Base-by-base conservation (phyloP, 2,888 invertebrate species). In the Acanthosepion lycidas region DNA sequence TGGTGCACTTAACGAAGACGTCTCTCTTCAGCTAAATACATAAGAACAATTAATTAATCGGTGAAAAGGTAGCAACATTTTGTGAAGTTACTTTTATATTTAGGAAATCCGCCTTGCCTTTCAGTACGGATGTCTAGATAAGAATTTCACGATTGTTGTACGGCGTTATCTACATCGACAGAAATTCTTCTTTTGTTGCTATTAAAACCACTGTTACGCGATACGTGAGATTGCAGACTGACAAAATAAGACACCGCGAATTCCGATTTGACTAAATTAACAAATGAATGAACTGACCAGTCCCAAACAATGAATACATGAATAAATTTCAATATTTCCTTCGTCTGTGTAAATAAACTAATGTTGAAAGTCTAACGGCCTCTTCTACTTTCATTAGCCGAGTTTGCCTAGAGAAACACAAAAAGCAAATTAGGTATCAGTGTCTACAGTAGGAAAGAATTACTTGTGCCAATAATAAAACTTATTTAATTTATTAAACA, bases 281-380 rank as follows among this genome's bases (percentile, higher is more conserved):
- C 78, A 78, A 78, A 78, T 78, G 78, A n/a, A 78, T 78, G 78
- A 78, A 78, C 78, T 78, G n/a, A 33, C n/a, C 78, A 78, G 78
- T 78, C 78, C 78, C 78, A 78, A 78, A 33, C 78, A 78, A 78
- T 78, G 78, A 78, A 78, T 78, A 78, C 78, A 78, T 78, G 78
- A 78, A 78, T 78, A 78, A n/a, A 78, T 78, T 78, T 78, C 78
- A 78, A 78, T 78, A 78, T 78, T n/a, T 78, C 78, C 15, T 78
- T 26, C 28, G n/a, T n/a, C n/a, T 33, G n/a, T 78, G 78, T 78
- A 78, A 78, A 78, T 78, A 78, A 78, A 15, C n/a, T 12, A 9
- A n/a, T 33, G 78, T n/a, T 78, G n/a, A 78, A 78, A n/a, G n/a
- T n/a, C 9, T 78, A n/a, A 78, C 59, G 59, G 23, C 59, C 6